These are phyloP conservation scores for Brachionus asplanchnoidis DNA, from an alignment of 1,140 invertebrate genomes.

Conservation along the genomic window DNA sequence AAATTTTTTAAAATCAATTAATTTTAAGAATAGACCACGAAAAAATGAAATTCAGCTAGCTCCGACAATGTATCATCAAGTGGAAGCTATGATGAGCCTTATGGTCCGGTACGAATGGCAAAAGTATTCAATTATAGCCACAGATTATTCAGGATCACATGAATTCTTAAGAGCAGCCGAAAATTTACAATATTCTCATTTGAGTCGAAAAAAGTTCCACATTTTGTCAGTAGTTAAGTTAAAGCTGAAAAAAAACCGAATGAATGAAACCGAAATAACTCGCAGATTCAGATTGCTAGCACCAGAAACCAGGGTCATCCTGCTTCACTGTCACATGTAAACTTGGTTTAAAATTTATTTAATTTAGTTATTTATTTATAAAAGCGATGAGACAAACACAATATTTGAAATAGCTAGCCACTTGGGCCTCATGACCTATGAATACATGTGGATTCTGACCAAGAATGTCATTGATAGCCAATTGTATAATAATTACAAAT, in stretches of 20 bases:
- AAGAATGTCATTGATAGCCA: conserved; percentile 73
- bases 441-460: conserved; percentile 94
- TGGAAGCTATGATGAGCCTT: conserved; percentile 84
- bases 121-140: conserved; percentile 78
- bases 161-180: conserved; percentile 78
- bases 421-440: conserved; percentile 80
- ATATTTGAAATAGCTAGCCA: conserved; percentile 75
- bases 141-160: conserved; percentile 81
- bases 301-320: conserved; percentile 84
- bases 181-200: not conserved
- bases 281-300: conserved; percentile 66
- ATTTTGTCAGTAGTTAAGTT: conserved; percentile 77
- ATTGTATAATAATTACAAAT: conserved; percentile 54
- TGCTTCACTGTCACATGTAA: conserved; percentile 71
- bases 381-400: conserved; percentile 71
- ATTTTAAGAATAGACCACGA: not conserved
- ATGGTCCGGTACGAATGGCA: conserved; percentile 91
- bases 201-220: conserved; percentile 62
- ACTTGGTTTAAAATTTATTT: not conserved
- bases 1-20: not conserved
- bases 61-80: conserved; percentile 85
- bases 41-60: conserved; percentile 66
- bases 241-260: conserved; percentile 54
- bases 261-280: conserved; percentile 61
- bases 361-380: not conserved